Conservation (phyloP, 1,140 invertebrate species). For the Cotesia chilonis region DNA sequence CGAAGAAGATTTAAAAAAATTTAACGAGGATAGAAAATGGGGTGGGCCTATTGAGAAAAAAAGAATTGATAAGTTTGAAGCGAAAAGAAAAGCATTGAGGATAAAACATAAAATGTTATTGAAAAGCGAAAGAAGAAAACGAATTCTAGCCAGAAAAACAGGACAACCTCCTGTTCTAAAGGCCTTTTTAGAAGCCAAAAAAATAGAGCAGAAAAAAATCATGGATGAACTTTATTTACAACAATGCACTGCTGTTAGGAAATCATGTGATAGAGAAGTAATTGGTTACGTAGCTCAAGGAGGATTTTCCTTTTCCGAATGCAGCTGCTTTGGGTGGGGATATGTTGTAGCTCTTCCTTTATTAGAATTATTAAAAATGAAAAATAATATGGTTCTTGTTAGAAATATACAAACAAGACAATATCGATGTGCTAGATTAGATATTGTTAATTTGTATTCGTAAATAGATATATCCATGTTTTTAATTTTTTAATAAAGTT, state of each 20-base stretch:
- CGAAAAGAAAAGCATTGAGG: constrained; percentile 67
- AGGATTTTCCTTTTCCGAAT: constrained; percentile 75
- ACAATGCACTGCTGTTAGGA: constrained; percentile 67
- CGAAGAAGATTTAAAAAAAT: constrained; percentile 65
- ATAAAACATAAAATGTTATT: constrained; percentile 69
- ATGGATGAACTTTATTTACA: constrained; percentile 79
- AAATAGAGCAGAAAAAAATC: constrained; percentile 67
- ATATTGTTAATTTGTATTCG: constrained; percentile 51
- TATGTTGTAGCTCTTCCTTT: constrained; percentile 73
- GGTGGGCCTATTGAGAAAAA: constrained; percentile 67
- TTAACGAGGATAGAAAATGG: constrained; percentile 58
- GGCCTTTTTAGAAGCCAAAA: constrained; percentile 43
- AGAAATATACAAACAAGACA: constrained; percentile 65
- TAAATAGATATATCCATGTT: constrained; percentile 7
- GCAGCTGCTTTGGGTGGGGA: constrained; percentile 72
- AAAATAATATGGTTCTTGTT: constrained; percentile 57
- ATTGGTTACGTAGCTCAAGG: constrained; percentile 79
- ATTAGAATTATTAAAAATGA: constrained; percentile 58
- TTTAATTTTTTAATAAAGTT: constrained; percentile 21
- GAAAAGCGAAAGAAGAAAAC: constrained; percentile 69
- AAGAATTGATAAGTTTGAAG: constrained; percentile 69
- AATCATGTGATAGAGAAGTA: constrained; percentile 72
- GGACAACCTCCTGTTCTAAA: constrained; percentile 24
- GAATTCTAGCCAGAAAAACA: constrained; percentile 66
- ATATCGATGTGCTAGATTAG: constrained; percentile 63